A percentile compares a stretch with the other conserved stretches of the same genome.
These are phyloP conservation scores for Melanogrammus aeglefinus DNA, from an alignment of 2,797 vertebrate species.

Conservation along the genomic window DNA sequence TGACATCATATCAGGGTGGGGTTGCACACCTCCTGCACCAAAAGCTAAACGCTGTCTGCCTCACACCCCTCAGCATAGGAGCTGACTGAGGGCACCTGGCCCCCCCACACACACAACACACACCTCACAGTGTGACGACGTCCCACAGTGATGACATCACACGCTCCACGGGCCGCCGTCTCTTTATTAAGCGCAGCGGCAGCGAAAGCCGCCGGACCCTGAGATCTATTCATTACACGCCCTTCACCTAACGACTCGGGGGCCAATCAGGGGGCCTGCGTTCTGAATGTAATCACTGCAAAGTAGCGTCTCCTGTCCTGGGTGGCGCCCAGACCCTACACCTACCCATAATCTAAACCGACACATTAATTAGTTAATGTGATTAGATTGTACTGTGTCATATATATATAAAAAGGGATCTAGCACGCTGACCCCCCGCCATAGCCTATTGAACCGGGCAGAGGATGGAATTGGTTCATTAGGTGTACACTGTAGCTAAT, in stretches of 20 bases:
- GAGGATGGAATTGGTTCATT: constrained; percentile 54
- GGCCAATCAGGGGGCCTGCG: constrained; percentile 36
- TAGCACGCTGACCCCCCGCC: constrained; percentile 20
- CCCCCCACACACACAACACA: neutral
- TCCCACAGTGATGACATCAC: constrained; percentile 23
- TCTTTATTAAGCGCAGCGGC: constrained; percentile 35
- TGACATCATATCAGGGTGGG: neutral
- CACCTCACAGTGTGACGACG: constrained; percentile 31
- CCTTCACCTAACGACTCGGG: constrained; percentile 32
- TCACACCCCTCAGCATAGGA: constrained; percentile 28
- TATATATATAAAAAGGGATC: constrained; percentile 1
- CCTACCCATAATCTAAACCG: constrained; percentile 28
- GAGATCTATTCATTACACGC: constrained; percentile 40
- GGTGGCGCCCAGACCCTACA: constrained; percentile 8
- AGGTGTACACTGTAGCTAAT: constrained; percentile 38
- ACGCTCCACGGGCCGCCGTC: constrained; percentile 31
- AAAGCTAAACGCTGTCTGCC: neutral
- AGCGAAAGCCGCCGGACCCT: constrained; percentile 51
- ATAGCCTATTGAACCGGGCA: constrained; percentile 29
- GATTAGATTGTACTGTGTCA: constrained; percentile 27
- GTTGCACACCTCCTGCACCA: neutral
- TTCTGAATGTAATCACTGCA: constrained; percentile 25
- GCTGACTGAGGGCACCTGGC: constrained; percentile 14
- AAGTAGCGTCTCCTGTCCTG: constrained; percentile 7
- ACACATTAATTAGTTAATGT: constrained; percentile 40